These are phyloP conservation scores for Leptinotarsa haldemani DNA, from an alignment of 2,888 invertebrate species.

Conservation along the genomic window DNA sequence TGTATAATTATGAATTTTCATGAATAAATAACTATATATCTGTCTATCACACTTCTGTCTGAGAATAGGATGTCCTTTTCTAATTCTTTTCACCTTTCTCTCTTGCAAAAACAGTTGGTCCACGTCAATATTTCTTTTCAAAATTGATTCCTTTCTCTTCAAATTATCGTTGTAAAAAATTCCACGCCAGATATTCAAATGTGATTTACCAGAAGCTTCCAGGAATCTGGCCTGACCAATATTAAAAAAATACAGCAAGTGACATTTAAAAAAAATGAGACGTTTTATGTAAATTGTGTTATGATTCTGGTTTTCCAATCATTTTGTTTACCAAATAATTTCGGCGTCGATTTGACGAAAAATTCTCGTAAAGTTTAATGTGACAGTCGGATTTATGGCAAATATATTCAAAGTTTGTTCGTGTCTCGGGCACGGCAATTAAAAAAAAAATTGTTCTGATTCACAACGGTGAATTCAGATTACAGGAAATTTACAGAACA, in stretches of 20 bases:
- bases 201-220: not conserved
- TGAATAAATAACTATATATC: too few relatives aligned
- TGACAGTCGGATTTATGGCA: constrained; percentile 8
- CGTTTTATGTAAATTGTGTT: constrained; percentile 2
- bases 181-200: not conserved
- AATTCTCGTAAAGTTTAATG: constrained; percentile 8
- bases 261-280: constrained; percentile 4
- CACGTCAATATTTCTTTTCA: not conserved
- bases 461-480: not conserved
- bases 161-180: not conserved
- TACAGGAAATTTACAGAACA: too few relatives aligned
- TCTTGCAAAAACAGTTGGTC: too few relatives aligned
- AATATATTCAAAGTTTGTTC: constrained; percentile 5
- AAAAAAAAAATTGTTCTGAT: not conserved
- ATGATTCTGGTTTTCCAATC: not conserved
- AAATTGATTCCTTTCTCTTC: not conserved
- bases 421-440: not conserved
- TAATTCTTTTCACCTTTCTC: too few relatives aligned
- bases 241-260: not conserved
- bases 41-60: too few relatives aligned
- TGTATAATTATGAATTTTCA: too few relatives aligned
- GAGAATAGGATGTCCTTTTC: too few relatives aligned
- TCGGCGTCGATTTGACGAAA: not conserved
- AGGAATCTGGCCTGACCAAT: not conserved
- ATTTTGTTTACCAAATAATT: constrained; percentile 9